Conservation (phyloP, 2,888 invertebrate genomes). For the Mesopsocus fuscifrons region DNA sequence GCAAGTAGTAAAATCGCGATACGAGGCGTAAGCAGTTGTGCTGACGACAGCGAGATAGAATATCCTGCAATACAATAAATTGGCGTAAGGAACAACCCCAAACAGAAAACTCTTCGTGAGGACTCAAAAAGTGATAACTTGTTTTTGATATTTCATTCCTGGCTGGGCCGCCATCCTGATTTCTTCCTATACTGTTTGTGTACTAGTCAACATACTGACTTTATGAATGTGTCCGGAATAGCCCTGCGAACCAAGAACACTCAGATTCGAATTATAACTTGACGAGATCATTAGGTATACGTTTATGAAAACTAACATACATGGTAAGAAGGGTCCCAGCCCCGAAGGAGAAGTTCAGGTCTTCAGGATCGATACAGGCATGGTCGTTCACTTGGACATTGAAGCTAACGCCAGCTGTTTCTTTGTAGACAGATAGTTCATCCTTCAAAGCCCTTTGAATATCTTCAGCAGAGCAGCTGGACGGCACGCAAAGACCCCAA, state of each 20-base stretch:
- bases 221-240: no score
- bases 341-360: slow-evolving; percentile 14
- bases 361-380: slow-evolving; percentile 37
- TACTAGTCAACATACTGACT: no score
- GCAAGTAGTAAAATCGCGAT: slow-evolving; percentile 25
- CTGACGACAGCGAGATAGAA: slow-evolving; percentile 27
- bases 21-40: slow-evolving; percentile 28
- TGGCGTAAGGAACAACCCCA: no score
- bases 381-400: slow-evolving; percentile 33
- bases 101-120: no score
- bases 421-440: slow-evolving; percentile 37
- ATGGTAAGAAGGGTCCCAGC: slow-evolving; percentile 22
- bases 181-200: no score
- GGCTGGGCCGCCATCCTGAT: no score
- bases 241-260: no score
- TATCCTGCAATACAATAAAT: slow-evolving; percentile 27
- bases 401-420: slow-evolving; percentile 36
- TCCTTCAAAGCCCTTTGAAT: slow-evolving; percentile 36
- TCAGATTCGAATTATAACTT: no score
- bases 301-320: no score
- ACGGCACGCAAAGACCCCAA: slow-evolving; percentile 50
- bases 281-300: no score
- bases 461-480: slow-evolving; percentile 38
- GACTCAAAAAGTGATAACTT: slow-evolving; percentile 19
- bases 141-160: no score